These are phyloP conservation scores for Elegia similella DNA, from an alignment of 2,888 invertebrate species.

Conservation along the genomic window DNA sequence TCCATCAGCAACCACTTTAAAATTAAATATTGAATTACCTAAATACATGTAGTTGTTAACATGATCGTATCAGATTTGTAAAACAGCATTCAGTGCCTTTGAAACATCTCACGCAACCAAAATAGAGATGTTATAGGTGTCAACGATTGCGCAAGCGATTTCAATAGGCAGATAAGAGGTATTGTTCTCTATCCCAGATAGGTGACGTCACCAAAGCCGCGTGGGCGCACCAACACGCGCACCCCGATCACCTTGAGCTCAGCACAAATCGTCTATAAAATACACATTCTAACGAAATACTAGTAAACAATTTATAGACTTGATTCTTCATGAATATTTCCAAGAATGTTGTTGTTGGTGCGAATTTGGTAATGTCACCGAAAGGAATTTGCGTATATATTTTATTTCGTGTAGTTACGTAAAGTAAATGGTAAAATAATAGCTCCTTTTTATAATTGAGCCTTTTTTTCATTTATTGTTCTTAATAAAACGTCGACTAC, in stretches of 20 bases:
- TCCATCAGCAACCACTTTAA: not conserved
- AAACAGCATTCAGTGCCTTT: conserved; percentile 20
- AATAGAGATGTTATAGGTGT: conserved; percentile 62
- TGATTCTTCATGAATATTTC: conserved; percentile 14
- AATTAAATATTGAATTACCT: not conserved
- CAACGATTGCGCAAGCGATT: conserved; percentile 57
- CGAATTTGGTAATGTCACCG: not conserved
- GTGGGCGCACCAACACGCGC: conserved; percentile 64
- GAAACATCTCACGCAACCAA: conserved; percentile 32
- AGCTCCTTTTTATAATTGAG: too few species aligned
- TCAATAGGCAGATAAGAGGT: conserved; percentile 54
- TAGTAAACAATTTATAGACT: conserved; percentile 5
- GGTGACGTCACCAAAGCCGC: conserved; percentile 47
- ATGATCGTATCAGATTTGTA: not conserved
- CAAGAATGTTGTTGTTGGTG: not conserved
- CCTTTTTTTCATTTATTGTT: too few species aligned
- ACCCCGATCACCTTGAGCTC: conserved; percentile 71
- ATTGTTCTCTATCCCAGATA: conserved; percentile 61
- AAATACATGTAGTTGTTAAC: not conserved
- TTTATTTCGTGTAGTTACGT: too few species aligned
- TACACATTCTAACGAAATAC: conserved; percentile 37
- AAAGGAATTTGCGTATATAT: too few species aligned
- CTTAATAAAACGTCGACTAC: too few species aligned
- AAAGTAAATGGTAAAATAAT: too few species aligned
- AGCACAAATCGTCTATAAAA: conserved; percentile 55